phyloP scores from a whole-genome alignment of 2,888 invertebrate species.

The Macaria notata region DNA sequence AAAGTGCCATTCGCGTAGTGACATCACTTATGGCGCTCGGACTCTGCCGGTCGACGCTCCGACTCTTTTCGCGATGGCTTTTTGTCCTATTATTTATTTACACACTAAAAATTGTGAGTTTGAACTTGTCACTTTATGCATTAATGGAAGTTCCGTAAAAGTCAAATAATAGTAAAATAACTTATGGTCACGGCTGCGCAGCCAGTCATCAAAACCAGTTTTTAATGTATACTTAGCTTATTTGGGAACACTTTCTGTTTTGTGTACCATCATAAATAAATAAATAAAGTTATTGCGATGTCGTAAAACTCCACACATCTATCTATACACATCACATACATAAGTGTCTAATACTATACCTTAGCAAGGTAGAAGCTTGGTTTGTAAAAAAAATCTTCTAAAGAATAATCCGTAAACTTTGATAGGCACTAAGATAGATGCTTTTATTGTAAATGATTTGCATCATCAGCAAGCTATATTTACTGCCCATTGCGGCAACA shows the following conservation, averaged over 20 bases:
- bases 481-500: too few species aligned
- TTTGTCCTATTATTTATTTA: slow-evolving; percentile 46
- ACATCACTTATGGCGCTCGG: slow-evolving; percentile 34
- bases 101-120: slow-evolving; percentile 44
- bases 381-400: too few species aligned
- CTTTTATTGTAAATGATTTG: too few species aligned
- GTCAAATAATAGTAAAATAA: slow-evolving; percentile 42
- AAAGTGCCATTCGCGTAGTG: slow-evolving; percentile 24
- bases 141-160: slow-evolving; percentile 38
- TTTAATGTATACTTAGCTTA: too few species aligned
- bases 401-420: too few species aligned
- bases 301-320: background rate
- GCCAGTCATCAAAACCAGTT: slow-evolving; percentile 1
- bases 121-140: slow-evolving; percentile 41
- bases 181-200: slow-evolving; percentile 27
- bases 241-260: too few species aligned
- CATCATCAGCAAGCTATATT: too few species aligned
- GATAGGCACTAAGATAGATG: too few species aligned
- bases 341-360: too few species aligned
- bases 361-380: too few species aligned
- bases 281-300: slow-evolving; percentile 2
- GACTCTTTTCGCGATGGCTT: slow-evolving; percentile 33
- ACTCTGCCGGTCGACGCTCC: slow-evolving; percentile 39
- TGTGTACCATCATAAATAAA: too few species aligned
- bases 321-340: too few species aligned